Evolutionary conservation across 2,888 invertebrate species (phyloP), one percentile per base, ranked within the genome.

Genomic region (Hermaeophaga mercurialis): DNA sequence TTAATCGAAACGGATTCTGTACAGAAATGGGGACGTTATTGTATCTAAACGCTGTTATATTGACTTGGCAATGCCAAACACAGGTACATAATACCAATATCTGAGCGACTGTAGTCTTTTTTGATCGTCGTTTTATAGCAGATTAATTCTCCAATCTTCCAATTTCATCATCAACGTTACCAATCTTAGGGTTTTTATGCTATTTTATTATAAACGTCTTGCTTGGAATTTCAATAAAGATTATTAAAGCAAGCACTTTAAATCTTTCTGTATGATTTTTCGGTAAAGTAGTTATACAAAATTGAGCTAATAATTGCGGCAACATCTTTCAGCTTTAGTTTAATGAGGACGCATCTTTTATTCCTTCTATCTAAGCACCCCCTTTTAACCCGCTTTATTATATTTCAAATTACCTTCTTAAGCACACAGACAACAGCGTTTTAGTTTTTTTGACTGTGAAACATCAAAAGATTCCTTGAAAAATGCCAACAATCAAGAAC

Each of bases 1-100:
- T 43, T 52, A 52, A 19, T 44, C 43, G 52, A 24, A 44, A 43
- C 24, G 24, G 26, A 43, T 12, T 36, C 36, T 36, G 31, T 31
- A 31, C 11, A 31, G 31, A 36, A 9, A 39, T 48, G 39, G 17
- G 38, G 47, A 47, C 47, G n/a, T 38, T 48, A 48, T 48, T 39
- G 24, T 34, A 36, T 19, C 14, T 48, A 28, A 48, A 48, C 12
- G 22, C 14, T 38, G 26, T 12, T 38, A 12, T 48, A 48, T 48
- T 28, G 38, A 47, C 38, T 38, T 19, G 14, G 47, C 15, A 39
- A 33, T 5, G 4, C 1, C 28, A 7, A 12, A 1, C 38, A 28
- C 36, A 36, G 47, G 36, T 47, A 38, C 24, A 24, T 22, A 36
- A 7, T 46, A 34, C n/a, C 1, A 28, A 17, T 45, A 7, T 26